These are phyloP conservation scores for Cottus gobio DNA, from an alignment of 2,113 vertebrate species.

Conservation along the genomic window DNA sequence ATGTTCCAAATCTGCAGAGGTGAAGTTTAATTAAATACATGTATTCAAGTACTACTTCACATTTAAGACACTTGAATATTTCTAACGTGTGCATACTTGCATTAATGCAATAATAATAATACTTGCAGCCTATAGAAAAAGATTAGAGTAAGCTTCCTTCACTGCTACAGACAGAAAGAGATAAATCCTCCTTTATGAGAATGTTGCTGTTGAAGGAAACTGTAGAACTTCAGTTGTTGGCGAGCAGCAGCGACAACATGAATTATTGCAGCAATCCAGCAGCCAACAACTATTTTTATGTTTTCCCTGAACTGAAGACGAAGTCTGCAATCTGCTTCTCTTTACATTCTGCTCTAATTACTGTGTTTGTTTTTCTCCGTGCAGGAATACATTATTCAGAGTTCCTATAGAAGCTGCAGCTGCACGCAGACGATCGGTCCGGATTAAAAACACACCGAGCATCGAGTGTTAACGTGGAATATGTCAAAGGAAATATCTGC, in stretches of 20 bases:
- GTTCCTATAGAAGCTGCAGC: constrained; percentile 6
- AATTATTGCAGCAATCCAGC: constrained; percentile 28
- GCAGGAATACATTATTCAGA: constrained; percentile 41
- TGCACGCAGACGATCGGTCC: too few species aligned
- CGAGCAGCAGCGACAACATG: constrained; percentile 8
- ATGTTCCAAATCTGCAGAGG: too few species aligned
- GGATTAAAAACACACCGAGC: neutral
- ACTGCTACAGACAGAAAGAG: neutral
- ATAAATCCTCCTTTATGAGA: neutral
- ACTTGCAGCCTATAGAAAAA: too few species aligned
- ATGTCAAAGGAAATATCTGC: neutral
- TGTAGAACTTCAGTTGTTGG: neutral
- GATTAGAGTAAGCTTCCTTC: neutral
- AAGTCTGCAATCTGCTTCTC: constrained; percentile 23
- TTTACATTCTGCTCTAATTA: constrained; percentile 50
- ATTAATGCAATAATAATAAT: too few species aligned
- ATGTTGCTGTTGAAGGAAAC: neutral
- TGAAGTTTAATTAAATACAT: too few species aligned
- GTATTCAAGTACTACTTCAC: too few species aligned
- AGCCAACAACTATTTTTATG: constrained; percentile 9
- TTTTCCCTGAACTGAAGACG: constrained; percentile 9
- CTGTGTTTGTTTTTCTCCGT: constrained; percentile 8
- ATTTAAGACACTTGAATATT: neutral
- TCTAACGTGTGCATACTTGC: too few species aligned
- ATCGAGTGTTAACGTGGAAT: neutral